phyloP scores from a whole-genome alignment of 1,140 invertebrate species.

The Lamellibrachia luymesi region DNA sequence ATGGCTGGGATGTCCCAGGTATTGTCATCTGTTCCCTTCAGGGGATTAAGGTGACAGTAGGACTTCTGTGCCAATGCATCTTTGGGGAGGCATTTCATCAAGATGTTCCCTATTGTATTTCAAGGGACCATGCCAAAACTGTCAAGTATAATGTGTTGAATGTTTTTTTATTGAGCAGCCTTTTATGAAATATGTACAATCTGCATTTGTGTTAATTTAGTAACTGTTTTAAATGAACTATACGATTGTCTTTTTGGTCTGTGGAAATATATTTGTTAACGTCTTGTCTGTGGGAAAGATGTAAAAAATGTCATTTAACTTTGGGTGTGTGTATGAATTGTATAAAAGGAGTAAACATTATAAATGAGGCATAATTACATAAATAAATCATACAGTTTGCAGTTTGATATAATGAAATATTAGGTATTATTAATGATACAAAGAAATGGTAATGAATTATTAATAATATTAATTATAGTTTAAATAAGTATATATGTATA shows the following conservation, averaged over 20 bases:
- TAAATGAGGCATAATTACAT: not conserved
- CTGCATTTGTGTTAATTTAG: not conserved
- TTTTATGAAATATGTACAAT: not conserved
- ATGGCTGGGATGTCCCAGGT: not conserved
- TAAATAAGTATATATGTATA: not conserved
- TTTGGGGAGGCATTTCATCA: not conserved
- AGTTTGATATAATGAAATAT: not conserved
- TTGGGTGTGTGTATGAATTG: not conserved
- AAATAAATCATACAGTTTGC: not conserved
- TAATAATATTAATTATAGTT: not conserved
- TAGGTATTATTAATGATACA: not conserved
- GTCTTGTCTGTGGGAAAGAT: not conserved
- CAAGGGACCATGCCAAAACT: not conserved
- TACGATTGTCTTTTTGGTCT: not conserved
- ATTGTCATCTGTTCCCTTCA: not conserved
- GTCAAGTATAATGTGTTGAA: not conserved
- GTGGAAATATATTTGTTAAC: not conserved
- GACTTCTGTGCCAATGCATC: not conserved
- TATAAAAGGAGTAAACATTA: not conserved
- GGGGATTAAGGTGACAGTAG: not conserved
- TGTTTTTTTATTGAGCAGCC: not conserved
- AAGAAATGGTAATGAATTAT: not conserved
- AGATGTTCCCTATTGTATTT: not conserved
- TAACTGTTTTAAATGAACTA: not conserved
- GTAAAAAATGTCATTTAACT: not conserved